A percentile compares a stretch with the other conserved stretches of the same genome.
Evolutionary conservation across 2,797 vertebrate genomes (phyloP).

Genomic region (Crenichthys baileyi): DNA sequence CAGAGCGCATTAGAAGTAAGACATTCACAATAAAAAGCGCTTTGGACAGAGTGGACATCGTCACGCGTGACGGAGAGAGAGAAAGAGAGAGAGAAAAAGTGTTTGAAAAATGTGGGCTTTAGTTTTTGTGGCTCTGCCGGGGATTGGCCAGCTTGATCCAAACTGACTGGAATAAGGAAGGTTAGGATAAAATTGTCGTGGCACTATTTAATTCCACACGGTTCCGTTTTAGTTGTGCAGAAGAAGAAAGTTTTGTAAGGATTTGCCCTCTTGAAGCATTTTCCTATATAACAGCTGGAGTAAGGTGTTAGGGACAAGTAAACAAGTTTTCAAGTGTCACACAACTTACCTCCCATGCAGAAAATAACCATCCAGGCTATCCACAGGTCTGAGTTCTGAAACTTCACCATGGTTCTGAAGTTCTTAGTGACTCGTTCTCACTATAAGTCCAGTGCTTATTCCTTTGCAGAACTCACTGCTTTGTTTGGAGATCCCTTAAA

Average conservation of each 20-base stretch:
- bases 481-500: conserved; percentile 46
- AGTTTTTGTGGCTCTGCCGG: conserved; percentile 52
- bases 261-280: neutral
- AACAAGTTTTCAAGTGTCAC: conserved; percentile 25
- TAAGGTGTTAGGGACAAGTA: neutral
- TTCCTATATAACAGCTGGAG: neutral
- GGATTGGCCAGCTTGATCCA: conserved; percentile 69
- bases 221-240: neutral
- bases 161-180: conserved; percentile 57
- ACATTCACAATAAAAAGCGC: conserved; percentile 35
- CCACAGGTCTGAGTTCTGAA: conserved; percentile 85
- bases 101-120: conserved; percentile 46
- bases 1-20: conserved; percentile 27
- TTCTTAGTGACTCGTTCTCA: conserved; percentile 33
- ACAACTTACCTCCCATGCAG: conserved; percentile 81
- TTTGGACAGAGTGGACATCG: conserved; percentile 21
- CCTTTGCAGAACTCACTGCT: conserved; percentile 27
- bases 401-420: conserved; percentile 79
- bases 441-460: conserved; percentile 19
- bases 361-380: conserved; percentile 83
- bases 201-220: conserved; percentile 55
- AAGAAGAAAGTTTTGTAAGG: neutral
- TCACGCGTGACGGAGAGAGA: neutral
- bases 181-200: conserved; percentile 49
- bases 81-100: conserved; percentile 12